Conservation (phyloP, 2,888 invertebrate genomes). For the Cantharis nigra region DNA sequence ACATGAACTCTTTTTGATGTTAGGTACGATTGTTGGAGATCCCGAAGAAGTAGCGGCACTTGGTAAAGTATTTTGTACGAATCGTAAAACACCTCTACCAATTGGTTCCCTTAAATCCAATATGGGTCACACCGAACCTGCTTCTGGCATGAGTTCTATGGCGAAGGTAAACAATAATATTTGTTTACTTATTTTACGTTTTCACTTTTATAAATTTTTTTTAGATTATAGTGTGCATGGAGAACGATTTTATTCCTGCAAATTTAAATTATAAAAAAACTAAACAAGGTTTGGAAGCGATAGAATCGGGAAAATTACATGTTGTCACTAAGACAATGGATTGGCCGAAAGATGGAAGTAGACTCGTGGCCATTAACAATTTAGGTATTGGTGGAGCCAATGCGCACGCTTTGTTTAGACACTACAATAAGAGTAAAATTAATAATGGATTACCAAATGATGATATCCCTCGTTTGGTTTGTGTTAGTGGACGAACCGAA, state of each 20-base stretch:
- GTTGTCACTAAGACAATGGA: constrained; percentile 75
- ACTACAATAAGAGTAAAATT: constrained; percentile 62
- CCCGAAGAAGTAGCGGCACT: constrained; percentile 88
- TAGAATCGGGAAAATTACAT: constrained; percentile 65
- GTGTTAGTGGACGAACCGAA: constrained; percentile 77
- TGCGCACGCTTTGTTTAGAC: constrained; percentile 69
- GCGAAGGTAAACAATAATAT: constrained; percentile 65
- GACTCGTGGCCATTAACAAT: constrained; percentile 75
- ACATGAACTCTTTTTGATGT: constrained; percentile 26
- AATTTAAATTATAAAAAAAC: constrained; percentile 74
- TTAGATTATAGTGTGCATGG: constrained; percentile 71
- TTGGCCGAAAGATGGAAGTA: constrained; percentile 61
- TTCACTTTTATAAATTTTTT: neutral
- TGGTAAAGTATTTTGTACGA: constrained; percentile 76
- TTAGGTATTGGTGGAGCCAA: constrained; percentile 93
- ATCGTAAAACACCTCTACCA: constrained; percentile 73
- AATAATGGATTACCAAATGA: constrained; percentile 67
- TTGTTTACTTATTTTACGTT: neutral
- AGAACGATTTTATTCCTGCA: constrained; percentile 78
- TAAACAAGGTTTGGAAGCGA: constrained; percentile 60
- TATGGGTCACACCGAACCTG: constrained; percentile 90
- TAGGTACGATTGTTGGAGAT: constrained; percentile 81
- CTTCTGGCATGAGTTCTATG: constrained; percentile 80
- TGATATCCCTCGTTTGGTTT: constrained; percentile 72
- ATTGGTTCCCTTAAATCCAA: constrained; percentile 95